Percentiles rank a stretch among this genome's conserved stretches.
These are phyloP conservation scores for Auanema sp. DNA, from an alignment of 2,888 invertebrate genomes.

Conservation along the genomic window DNA sequence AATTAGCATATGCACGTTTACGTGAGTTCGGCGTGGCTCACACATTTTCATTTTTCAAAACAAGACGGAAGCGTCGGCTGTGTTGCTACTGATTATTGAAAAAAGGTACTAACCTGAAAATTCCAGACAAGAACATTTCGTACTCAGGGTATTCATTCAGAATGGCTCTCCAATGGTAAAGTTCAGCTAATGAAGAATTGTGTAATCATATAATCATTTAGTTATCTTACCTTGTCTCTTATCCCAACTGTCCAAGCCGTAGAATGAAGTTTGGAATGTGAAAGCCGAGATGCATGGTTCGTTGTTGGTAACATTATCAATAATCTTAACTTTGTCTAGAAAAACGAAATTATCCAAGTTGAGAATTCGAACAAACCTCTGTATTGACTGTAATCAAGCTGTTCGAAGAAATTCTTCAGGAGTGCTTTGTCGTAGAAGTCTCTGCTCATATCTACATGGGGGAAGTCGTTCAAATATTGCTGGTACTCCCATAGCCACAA, in stretches of 20 bases:
- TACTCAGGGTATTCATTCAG: conserved; percentile 59
- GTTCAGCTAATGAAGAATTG: conserved; percentile 38
- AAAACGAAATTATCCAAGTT: neutral
- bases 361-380: conserved; percentile 36
- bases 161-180: conserved; percentile 61
- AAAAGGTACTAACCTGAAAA: conserved; percentile 40
- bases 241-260: conserved; percentile 63
- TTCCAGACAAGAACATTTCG: conserved; percentile 60
- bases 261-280: conserved; percentile 62
- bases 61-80: no score
- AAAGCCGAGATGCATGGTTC: conserved; percentile 61
- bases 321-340: conserved; percentile 58
- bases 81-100: neutral
- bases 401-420: conserved; percentile 58
- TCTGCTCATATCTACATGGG: conserved; percentile 53
- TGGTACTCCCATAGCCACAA: conserved; percentile 63
- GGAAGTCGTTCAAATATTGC: conserved; percentile 61
- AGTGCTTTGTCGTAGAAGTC: conserved; percentile 61
- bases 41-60: no score
- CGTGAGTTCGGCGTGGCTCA: no score
- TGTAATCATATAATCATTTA: neutral
- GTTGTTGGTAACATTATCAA: conserved; percentile 50
- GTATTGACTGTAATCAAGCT: conserved; percentile 60
- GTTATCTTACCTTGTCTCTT: conserved; percentile 51
- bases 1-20: no score